Evolutionary conservation across 2,113 vertebrate species (phyloP).

Genomic region (Pyrgilauda ruficollis): DNA sequence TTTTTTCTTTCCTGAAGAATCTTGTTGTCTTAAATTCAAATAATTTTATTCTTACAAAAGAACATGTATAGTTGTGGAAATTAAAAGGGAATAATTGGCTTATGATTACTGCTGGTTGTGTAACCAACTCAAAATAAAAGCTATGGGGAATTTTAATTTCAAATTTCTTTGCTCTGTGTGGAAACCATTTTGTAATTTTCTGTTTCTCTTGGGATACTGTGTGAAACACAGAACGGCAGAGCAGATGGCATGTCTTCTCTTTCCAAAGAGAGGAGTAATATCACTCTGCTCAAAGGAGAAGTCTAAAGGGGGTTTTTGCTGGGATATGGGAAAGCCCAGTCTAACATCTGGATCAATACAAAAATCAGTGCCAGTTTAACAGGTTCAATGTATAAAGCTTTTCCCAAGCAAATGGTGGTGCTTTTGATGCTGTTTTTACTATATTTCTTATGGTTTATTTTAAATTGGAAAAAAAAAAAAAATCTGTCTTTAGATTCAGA

Average conservation of each 20-base stretch:
- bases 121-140: not conserved
- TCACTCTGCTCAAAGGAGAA: not conserved
- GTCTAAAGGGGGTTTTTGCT: not conserved
- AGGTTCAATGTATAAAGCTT: not conserved
- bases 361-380: not conserved
- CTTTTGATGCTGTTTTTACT: not conserved
- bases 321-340: not conserved
- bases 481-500: not conserved
- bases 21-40: not conserved
- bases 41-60: not conserved
- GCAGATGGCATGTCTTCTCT: not conserved
- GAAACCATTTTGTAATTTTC: conserved; percentile 9
- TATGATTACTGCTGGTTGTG: not conserved
- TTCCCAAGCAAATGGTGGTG: not conserved
- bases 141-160: not conserved
- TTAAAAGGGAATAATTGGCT: not conserved
- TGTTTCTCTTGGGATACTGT: not conserved
- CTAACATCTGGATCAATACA: not conserved
- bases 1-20: not conserved
- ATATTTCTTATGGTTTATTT: not conserved
- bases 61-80: not conserved
- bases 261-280: not conserved
- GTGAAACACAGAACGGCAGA: not conserved
- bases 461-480: not conserved
- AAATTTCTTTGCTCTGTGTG: not conserved